phyloP scores from a whole-genome alignment of 2,797 vertebrate species.

The Xiphorhynchus erythropygius region DNA sequence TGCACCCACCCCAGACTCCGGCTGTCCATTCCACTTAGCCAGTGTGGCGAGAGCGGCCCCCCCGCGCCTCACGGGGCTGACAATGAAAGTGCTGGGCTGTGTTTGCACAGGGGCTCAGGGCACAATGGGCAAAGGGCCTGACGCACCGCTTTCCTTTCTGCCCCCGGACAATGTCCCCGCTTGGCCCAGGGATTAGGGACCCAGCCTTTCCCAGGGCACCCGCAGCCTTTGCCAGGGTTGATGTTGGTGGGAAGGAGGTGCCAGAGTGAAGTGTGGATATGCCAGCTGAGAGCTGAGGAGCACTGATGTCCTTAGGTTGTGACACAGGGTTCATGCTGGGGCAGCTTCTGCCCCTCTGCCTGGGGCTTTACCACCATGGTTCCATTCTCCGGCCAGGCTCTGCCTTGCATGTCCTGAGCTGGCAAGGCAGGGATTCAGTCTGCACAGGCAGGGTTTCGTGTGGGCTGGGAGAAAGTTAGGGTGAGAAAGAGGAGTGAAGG shows the following conservation, averaged over 20 bases:
- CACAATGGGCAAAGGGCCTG: conserved; percentile 66
- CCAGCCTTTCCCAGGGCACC: conserved; percentile 61
- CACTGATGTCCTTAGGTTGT: not conserved
- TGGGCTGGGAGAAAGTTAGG: not conserved
- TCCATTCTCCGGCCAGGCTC: not conserved
- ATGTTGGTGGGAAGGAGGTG: conserved; percentile 12
- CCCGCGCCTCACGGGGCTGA: not conserved
- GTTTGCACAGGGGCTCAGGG: conserved; percentile 46
- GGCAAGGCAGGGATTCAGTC: not conserved
- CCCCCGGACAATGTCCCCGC: conserved; percentile 38
- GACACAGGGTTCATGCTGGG: not conserved
- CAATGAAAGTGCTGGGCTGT: conserved; percentile 73
- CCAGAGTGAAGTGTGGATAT: not conserved
- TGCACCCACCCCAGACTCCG: not conserved
- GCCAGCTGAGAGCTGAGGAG: not conserved
- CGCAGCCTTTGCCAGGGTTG: conserved; percentile 18
- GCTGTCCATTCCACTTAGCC: conserved; percentile 72
- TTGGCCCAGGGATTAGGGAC: conserved; percentile 65
- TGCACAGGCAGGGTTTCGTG: rapidly evolving
- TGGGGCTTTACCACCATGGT: not conserved
- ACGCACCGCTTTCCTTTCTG: conserved; percentile 72
- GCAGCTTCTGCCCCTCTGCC: not conserved
- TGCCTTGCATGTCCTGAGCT: not conserved
- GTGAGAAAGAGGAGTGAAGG: not conserved
- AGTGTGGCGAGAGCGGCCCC: conserved; percentile 60